phyloP scores from a whole-genome alignment of 2,888 invertebrate species.

The Mamestra brassicae region DNA sequence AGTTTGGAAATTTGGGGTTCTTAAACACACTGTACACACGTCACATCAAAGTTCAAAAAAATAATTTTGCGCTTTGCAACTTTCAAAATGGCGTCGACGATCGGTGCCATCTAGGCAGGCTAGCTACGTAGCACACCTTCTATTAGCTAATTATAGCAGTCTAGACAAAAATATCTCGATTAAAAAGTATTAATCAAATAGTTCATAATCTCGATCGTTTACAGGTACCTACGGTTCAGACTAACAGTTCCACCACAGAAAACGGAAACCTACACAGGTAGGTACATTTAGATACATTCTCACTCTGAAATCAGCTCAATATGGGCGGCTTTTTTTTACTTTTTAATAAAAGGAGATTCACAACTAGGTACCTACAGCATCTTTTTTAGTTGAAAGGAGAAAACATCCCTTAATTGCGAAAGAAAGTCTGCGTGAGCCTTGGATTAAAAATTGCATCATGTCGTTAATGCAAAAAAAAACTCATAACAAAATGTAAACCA shows the following conservation, averaged over 20 bases:
- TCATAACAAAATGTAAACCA: not conserved
- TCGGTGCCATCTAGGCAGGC: not conserved
- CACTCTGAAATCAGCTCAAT: too few species aligned
- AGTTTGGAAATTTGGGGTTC: not conserved
- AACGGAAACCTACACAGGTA: not conserved
- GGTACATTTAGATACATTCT: too few species aligned
- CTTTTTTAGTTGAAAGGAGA: not conserved
- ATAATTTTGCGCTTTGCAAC: not conserved
- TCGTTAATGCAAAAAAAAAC: not conserved
- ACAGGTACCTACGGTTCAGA: not conserved
- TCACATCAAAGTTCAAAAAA: not conserved
- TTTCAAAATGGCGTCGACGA: conserved; percentile 21
- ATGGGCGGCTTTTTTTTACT: too few species aligned
- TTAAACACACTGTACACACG: not conserved
- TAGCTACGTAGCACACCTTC: not conserved
- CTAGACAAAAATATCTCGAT: not conserved
- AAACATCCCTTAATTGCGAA: not conserved
- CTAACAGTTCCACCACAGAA: not conserved
- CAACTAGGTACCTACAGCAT: too few species aligned
- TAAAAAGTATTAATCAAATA: not conserved
- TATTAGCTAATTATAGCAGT: not conserved
- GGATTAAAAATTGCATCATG: not conserved
- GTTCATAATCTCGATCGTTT: not conserved
- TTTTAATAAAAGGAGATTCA: not conserved
- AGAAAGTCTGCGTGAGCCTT: not conserved